These are phyloP conservation scores for Epinephelus lanceolatus DNA, from an alignment of 2,113 vertebrate genomes.

Conservation along the genomic window DNA sequence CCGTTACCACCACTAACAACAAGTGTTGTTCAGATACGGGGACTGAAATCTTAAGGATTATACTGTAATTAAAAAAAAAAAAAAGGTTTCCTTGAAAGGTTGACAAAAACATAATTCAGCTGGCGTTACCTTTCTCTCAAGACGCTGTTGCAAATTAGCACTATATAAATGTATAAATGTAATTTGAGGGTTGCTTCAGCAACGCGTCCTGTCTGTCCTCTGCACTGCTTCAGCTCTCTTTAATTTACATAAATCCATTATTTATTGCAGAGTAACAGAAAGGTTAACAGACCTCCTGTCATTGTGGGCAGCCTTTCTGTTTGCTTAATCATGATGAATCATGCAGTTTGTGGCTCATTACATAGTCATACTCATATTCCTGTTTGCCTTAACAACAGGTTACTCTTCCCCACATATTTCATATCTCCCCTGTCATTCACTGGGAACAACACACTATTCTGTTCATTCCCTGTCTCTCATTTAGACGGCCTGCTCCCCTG, in stretches of 20 bases:
- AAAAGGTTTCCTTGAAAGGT: not conserved
- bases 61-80: no score
- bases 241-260: slow-evolving; percentile 2
- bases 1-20: no score
- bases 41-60: not conserved
- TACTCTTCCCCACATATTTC: slow-evolving; percentile 24
- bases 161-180: not conserved
- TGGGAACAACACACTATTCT: slow-evolving; percentile 16
- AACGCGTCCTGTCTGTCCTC: not conserved
- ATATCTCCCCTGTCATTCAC: slow-evolving; percentile 41
- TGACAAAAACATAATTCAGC: not conserved
- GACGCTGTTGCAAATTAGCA: not conserved
- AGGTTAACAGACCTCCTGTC: not conserved
- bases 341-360: slow-evolving; percentile 19
- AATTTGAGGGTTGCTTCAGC: not conserved
- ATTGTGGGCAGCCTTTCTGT: not conserved
- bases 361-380: not conserved
- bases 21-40: not conserved
- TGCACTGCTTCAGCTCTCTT: slow-evolving; percentile 1
- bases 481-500: slow-evolving; percentile 30
- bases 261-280: not conserved
- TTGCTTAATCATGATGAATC: slow-evolving; percentile 32
- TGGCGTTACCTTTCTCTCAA: not conserved
- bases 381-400: slow-evolving; percentile 33
- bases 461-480: slow-evolving; percentile 57